A percentile compares a stretch with the other conserved stretches of the same genome.
These are phyloP conservation scores for Drosophila lacicola DNA, from an alignment of 2,888 invertebrate species.

Conservation along the genomic window DNA sequence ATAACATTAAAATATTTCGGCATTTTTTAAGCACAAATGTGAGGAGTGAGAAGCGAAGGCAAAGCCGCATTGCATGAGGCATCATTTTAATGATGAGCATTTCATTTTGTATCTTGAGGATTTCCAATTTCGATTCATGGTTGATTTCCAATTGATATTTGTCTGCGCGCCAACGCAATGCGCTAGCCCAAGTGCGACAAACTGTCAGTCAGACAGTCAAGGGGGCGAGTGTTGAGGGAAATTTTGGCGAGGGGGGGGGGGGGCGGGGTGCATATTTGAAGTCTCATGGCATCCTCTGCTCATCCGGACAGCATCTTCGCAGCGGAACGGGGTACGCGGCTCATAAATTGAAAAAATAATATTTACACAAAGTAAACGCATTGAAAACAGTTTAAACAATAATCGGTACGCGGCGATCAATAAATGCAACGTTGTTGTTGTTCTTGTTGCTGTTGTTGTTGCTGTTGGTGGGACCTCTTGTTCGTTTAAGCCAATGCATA, in stretches of 20 bases:
- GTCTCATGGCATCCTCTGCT: constrained; percentile 9
- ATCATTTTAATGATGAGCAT: constrained; percentile 53
- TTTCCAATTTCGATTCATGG: constrained; percentile 65
- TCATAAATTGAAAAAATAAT: constrained; percentile 82
- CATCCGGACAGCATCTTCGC: constrained; percentile 25
- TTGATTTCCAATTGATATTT: constrained; percentile 71
- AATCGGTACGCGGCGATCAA: constrained; percentile 77
- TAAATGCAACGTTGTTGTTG: constrained; percentile 63
- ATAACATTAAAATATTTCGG: constrained; percentile 70
- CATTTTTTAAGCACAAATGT: constrained; percentile 41
- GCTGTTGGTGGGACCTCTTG: constrained; percentile 13
- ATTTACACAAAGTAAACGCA: constrained; percentile 81
- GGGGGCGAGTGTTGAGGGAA: background rate
- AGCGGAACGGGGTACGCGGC: constrained; percentile 19
- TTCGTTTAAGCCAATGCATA: constrained; percentile 49
- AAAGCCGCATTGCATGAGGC: background rate
- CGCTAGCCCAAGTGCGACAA: constrained; percentile 38
- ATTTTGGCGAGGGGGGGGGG: background rate
- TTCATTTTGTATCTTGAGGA: constrained; percentile 61
- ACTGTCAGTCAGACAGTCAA: constrained; percentile 29
- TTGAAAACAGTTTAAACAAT: constrained; percentile 82
- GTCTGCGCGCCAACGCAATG: constrained; percentile 67
- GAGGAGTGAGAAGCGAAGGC: constrained; percentile 1
- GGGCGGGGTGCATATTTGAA: background rate
- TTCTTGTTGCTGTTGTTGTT: constrained; percentile 20